Evolutionary conservation across 2,888 invertebrate genomes (phyloP).

Genomic region (Pterostichus madidus): DNA sequence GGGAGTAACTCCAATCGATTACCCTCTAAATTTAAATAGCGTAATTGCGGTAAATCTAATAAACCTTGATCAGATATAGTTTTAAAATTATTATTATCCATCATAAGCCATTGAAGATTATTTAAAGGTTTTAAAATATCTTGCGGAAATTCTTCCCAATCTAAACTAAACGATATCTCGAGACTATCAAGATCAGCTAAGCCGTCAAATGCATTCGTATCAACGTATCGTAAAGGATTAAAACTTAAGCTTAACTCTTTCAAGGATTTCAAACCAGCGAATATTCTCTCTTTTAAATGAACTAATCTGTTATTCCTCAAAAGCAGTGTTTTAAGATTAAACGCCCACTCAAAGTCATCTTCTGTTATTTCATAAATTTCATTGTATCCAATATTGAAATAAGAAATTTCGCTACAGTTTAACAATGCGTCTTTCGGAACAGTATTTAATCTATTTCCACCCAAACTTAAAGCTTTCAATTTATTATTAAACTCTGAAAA

Average conservation of each 20-base stretch:
- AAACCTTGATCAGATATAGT: constrained; percentile 85
- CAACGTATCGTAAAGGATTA: constrained; percentile 91
- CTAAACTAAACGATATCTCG: constrained; percentile 92
- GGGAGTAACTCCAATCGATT: constrained; percentile 88
- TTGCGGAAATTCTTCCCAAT: constrained; percentile 88
- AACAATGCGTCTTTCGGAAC: constrained; percentile 86
- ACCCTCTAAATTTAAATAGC: constrained; percentile 91
- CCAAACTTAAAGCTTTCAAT: constrained; percentile 88
- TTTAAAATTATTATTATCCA: constrained; percentile 93
- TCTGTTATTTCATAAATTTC: constrained; percentile 88
- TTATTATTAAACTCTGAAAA: constrained; percentile 80
- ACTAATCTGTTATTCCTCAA: constrained; percentile 91
- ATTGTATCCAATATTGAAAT: constrained; percentile 93
- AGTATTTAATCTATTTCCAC: constrained; percentile 88
- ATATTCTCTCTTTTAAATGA: constrained; percentile 84
- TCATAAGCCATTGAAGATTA: constrained; percentile 89
- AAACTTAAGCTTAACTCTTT: constrained; percentile 95
- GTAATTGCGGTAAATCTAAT: constrained; percentile 83
- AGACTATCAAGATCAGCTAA: constrained; percentile 88
- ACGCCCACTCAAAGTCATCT: constrained; percentile 90
- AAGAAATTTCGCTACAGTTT: constrained; percentile 87
- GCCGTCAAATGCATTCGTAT: constrained; percentile 89
- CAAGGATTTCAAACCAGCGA: constrained; percentile 86
- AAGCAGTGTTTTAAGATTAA: constrained; percentile 88
- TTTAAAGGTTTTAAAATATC: constrained; percentile 87